phyloP scores from a whole-genome alignment of 2,888 invertebrate species.

The Lepidochitona cinerea region DNA sequence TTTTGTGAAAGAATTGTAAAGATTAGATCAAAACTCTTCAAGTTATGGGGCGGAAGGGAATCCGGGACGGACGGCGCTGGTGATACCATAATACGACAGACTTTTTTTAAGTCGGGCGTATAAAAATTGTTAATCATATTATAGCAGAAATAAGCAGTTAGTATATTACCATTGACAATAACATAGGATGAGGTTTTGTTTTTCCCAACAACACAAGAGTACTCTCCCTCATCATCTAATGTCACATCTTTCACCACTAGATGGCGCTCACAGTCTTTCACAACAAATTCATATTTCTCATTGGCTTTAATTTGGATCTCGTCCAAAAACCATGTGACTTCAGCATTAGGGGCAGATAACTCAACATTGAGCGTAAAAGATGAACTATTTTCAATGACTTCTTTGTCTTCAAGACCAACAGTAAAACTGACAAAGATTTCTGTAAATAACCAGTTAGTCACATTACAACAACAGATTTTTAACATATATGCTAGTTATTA shows the following conservation, averaged over 20 bases:
- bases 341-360: constrained; percentile 12
- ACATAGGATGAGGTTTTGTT: constrained; percentile 14
- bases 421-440: constrained; percentile 6
- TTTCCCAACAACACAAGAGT: constrained; percentile 59
- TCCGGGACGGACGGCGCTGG: too few species aligned
- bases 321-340: constrained; percentile 18
- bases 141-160: background rate
- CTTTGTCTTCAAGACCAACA: constrained; percentile 29
- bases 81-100: too few species aligned
- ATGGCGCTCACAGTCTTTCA: constrained; percentile 55
- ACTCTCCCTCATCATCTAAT: constrained; percentile 67
- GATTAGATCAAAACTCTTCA: too few species aligned
- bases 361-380: constrained; percentile 15
- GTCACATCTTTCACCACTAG: constrained; percentile 60
- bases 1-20: too few species aligned
- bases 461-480: too few species aligned
- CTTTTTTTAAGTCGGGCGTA: too few species aligned
- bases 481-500: too few species aligned
- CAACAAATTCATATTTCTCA: constrained; percentile 33
- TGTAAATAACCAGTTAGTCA: too few species aligned
- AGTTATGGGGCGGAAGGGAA: too few species aligned
- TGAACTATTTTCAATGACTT: constrained; percentile 16
- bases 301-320: constrained; percentile 9
- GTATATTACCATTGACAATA: constrained; percentile 4
- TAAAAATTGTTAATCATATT: too few species aligned